phyloP scores from a whole-genome alignment of 2,797 vertebrate species.

The Tragelaphus oryx region DNA sequence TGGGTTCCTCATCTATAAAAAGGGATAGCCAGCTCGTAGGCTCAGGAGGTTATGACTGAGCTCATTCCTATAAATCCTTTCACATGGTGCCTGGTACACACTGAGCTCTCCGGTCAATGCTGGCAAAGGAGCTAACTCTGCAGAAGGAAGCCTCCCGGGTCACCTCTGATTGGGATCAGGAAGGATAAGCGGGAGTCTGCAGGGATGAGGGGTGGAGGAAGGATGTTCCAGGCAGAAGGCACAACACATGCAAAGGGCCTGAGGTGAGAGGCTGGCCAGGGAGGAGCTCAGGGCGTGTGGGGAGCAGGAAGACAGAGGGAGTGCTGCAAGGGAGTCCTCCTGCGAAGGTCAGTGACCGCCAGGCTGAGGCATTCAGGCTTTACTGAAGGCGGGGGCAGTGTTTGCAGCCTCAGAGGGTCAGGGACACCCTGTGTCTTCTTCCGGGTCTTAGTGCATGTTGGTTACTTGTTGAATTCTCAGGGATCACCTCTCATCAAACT shows the following conservation, averaged over 20 bases:
- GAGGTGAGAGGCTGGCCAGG: background rate
- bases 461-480: background rate
- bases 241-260: background rate
- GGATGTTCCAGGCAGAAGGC: background rate
- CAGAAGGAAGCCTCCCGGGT: background rate
- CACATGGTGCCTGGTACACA: background rate
- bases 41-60: background rate
- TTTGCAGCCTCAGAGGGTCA: background rate
- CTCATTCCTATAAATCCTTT: background rate
- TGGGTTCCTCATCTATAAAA: background rate
- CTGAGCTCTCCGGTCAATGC: background rate
- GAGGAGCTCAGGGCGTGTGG: background rate
- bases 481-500: background rate
- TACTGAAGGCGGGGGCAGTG: rapidly evolving
- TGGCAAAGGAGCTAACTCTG: background rate
- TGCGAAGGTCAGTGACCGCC: background rate
- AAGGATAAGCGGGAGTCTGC: background rate
- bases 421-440: background rate
- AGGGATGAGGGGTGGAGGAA: background rate
- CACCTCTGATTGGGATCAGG: background rate
- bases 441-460: background rate
- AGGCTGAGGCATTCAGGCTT: background rate
- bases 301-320: rapidly evolving
- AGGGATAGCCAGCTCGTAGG: background rate
- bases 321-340: background rate